Evolutionary conservation across 2,797 vertebrate species (phyloP).

Genomic region (Myotis pilosus): DNA sequence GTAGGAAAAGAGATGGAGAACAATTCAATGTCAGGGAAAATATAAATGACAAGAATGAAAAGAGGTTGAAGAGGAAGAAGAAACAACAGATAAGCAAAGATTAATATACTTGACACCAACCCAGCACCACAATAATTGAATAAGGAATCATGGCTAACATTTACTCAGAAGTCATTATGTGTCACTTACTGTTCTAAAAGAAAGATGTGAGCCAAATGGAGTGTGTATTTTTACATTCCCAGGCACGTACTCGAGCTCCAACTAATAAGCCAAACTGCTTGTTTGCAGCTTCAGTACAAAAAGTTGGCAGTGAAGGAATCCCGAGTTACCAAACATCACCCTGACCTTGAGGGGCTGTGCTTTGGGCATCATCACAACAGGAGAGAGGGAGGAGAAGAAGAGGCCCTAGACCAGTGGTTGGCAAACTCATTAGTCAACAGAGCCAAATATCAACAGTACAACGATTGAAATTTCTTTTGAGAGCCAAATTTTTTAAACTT

Average conservation of each 20-base stretch:
- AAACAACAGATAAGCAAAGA: not conserved
- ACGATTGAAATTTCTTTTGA: too few relatives aligned
- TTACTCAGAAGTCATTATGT: not conserved
- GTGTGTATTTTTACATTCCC: not conserved
- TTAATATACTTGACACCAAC: accelerated
- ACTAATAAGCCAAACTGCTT: not conserved
- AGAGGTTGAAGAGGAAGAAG: not conserved
- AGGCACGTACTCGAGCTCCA: not conserved
- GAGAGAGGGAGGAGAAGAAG: not conserved
- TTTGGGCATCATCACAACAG: not conserved
- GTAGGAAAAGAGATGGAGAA: not conserved
- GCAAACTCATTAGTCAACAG: too few relatives aligned
- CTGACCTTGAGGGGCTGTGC: not conserved
- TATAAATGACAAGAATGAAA: not conserved
- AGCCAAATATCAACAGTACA: too few relatives aligned
- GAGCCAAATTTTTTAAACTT: too few relatives aligned
- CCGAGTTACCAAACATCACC: not conserved
- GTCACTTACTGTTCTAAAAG: not conserved
- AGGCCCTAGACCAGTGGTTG: not conserved
- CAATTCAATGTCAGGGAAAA: not conserved
- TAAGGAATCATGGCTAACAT: not conserved
- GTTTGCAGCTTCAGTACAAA: not conserved
- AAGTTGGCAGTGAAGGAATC: not conserved
- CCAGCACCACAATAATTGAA: not conserved
- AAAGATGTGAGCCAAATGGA: not conserved